Evolutionary conservation across 2,888 invertebrate species (phyloP).

Genomic region (Phasia obesa): DNA sequence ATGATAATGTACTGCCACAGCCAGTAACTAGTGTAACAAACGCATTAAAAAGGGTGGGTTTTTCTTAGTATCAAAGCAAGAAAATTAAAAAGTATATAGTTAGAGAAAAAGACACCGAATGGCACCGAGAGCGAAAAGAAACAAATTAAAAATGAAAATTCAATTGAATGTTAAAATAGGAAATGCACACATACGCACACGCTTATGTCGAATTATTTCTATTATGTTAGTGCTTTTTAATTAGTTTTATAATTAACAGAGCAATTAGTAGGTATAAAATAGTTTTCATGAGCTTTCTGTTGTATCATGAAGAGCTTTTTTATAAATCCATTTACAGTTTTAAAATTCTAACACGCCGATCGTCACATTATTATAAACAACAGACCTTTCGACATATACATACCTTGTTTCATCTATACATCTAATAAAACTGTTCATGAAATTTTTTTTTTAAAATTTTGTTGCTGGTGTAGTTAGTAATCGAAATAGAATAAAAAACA

Average conservation of each 20-base stretch:
- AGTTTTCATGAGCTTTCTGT: slow-evolving; percentile 17
- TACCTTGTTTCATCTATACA: too few relatives aligned
- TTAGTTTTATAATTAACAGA: slow-evolving; percentile 50
- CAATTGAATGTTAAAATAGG: slow-evolving; percentile 34
- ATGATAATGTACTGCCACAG: slow-evolving; percentile 23
- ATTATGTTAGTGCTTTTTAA: background rate
- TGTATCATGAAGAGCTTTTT: slow-evolving; percentile 11
- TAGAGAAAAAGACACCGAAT: background rate
- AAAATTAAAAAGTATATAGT: slow-evolving; percentile 22
- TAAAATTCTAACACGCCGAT: too few relatives aligned
- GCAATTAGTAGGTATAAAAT: slow-evolving; percentile 51
- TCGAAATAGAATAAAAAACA: too few relatives aligned
- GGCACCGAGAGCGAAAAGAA: background rate
- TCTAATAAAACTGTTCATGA: too few relatives aligned
- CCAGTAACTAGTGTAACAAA: background rate
- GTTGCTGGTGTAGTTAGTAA: too few relatives aligned
- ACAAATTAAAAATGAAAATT: slow-evolving; percentile 50
- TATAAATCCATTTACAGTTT: slow-evolving; percentile 36
- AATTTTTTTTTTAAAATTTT: too few relatives aligned
- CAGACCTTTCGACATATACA: too few relatives aligned
- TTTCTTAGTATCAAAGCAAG: slow-evolving; percentile 11
- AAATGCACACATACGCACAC: slow-evolving; percentile 19
- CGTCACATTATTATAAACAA: too few relatives aligned
- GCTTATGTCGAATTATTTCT: slow-evolving; percentile 2
- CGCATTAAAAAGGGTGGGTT: slow-evolving; percentile 28